Evolutionary conservation across 2,113 vertebrate species (phyloP).

Genomic region (Nicator chloris): DNA sequence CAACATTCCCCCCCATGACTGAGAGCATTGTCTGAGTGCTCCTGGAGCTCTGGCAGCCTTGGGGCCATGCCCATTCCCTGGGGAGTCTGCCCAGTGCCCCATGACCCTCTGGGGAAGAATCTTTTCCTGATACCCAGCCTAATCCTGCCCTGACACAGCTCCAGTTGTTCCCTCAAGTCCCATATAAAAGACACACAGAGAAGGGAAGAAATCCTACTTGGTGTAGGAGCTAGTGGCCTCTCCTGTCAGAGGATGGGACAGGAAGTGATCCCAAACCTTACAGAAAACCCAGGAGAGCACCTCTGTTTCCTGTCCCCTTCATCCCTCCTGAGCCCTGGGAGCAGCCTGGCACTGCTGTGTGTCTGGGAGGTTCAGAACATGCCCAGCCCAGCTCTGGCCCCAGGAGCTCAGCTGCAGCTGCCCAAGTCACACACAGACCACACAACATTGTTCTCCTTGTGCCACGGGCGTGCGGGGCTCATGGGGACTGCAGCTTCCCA

Average conservation of each 20-base stretch:
- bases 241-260: not conserved
- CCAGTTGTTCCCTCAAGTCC: not conserved
- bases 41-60: not conserved
- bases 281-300: not conserved
- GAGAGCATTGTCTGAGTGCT: not conserved
- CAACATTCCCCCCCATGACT: not conserved
- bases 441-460: too few relatives aligned
- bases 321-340: rapidly evolving
- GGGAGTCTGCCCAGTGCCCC: not conserved
- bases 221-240: not conserved
- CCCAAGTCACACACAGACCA: not conserved
- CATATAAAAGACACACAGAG: not conserved
- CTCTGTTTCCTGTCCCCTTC: not conserved
- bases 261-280: not conserved
- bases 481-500: not conserved
- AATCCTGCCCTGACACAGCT: not conserved
- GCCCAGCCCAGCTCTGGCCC: not conserved
- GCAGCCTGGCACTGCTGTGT: not conserved
- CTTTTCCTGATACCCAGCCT: not conserved
- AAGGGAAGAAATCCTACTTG: not conserved
- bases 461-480: not conserved
- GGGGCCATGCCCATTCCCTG: not conserved
- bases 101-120: not conserved
- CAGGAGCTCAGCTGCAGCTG: not conserved
- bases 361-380: rapidly evolving